Evolutionary conservation across 2,888 invertebrate genomes (phyloP).

Genomic region (Chaitophorus viminalis): DNA sequence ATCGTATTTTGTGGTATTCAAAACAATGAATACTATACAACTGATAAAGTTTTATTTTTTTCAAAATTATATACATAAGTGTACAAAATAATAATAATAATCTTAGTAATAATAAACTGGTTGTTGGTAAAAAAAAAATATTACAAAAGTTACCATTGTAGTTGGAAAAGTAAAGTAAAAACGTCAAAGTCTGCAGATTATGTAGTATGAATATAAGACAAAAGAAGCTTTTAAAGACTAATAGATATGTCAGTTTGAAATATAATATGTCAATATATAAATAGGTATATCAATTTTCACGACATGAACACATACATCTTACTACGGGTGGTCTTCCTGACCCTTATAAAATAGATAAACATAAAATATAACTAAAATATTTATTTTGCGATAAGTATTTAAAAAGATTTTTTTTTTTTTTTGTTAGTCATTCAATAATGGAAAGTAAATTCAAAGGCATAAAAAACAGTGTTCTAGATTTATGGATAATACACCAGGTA

Average conservation of each 20-base stretch:
- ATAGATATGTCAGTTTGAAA: constrained; percentile 33
- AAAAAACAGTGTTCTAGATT: too few relatives aligned
- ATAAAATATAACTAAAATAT: background rate
- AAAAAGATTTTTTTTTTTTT: too few relatives aligned
- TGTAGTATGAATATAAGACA: background rate
- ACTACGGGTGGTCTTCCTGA: background rate
- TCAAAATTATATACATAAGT: background rate
- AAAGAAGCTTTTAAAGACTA: constrained; percentile 16
- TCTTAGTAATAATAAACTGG: background rate
- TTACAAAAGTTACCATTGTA: background rate
- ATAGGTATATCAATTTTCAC: constrained; percentile 7
- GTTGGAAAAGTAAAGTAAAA: background rate
- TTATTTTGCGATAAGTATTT: too few relatives aligned
- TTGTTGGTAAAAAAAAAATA: background rate
- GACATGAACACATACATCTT: constrained; percentile 1
- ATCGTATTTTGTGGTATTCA: too few relatives aligned
- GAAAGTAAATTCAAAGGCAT: too few relatives aligned
- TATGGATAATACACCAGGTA: too few relatives aligned
- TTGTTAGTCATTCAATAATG: background rate
- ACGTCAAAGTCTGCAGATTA: constrained; percentile 12
- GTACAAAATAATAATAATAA: background rate
- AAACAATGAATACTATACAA: too few relatives aligned
- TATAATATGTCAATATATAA: constrained; percentile 7
- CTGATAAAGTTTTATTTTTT: too few relatives aligned
- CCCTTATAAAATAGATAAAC: background rate